A percentile compares a stretch with the other conserved stretches of the same genome.
Conservation (phyloP, 2,888 invertebrate genomes). For the Apamea crenata region DNA sequence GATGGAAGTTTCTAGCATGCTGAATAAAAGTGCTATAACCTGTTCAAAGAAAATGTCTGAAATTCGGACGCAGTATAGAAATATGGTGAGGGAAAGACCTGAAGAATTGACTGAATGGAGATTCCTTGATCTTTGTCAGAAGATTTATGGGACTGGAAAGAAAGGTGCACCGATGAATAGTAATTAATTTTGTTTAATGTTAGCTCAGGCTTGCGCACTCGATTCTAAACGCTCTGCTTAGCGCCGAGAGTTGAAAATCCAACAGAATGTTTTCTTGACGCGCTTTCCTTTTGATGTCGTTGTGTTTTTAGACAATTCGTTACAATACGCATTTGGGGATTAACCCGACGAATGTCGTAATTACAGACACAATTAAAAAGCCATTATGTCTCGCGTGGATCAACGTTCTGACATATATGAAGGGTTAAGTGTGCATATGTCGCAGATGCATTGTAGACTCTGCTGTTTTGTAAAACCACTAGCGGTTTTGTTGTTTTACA, state of each 20-base stretch:
- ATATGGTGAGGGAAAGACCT: conserved; percentile 80
- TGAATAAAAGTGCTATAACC: conserved; percentile 81
- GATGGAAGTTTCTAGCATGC: conserved; percentile 81
- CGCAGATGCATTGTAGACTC: no score
- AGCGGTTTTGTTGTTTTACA: no score
- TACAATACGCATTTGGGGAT: conserved; percentile 5
- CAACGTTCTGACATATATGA: no score
- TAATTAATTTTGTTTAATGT: conserved; percentile 11
- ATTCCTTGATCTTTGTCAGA: conserved; percentile 83
- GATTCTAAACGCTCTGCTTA: not conserved
- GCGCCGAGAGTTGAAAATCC: not conserved
- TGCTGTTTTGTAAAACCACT: no score
- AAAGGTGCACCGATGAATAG: conserved; percentile 63
- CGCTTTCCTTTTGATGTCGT: not conserved
- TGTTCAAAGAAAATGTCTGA: conserved; percentile 87
- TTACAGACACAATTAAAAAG: no score
- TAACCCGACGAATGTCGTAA: no score
- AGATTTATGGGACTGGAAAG: conserved; percentile 87
- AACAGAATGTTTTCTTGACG: not conserved
- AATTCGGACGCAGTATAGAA: conserved; percentile 82
- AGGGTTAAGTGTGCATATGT: not conserved
- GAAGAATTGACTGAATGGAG: conserved; percentile 79
- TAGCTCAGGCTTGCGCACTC: not conserved
- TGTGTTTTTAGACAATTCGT: not conserved
- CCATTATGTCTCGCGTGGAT: no score